phyloP scores from a whole-genome alignment of 2,113 vertebrate genomes.

The Centrocercus urophasianus region DNA sequence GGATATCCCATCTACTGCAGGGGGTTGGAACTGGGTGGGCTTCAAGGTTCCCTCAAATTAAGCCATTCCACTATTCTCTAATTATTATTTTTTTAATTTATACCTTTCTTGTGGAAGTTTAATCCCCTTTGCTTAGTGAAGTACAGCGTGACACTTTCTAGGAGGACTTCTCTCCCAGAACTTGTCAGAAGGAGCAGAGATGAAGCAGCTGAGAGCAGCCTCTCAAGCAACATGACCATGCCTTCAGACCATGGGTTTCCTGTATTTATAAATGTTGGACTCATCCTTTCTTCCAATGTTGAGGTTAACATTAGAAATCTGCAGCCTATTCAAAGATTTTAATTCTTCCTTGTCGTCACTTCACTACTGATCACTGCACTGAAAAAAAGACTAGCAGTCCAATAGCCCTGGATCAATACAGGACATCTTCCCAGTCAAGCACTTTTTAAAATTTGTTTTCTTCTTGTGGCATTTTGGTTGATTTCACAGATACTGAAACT shows the following conservation, averaged over 20 bases:
- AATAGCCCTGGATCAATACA: neutral
- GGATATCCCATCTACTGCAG: too few species aligned
- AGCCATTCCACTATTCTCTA: too few species aligned
- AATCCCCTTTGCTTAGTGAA: neutral
- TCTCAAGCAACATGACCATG: neutral
- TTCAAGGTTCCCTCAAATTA: too few species aligned
- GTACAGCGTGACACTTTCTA: neutral
- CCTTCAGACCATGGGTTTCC: neutral
- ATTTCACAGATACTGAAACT: conserved; percentile 29
- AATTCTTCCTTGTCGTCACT: neutral
- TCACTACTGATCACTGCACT: neutral
- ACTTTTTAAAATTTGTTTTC: neutral
- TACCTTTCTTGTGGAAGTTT: neutral
- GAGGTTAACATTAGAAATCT: neutral
- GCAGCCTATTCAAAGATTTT: neutral
- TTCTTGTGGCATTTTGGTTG: neutral
- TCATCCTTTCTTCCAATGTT: neutral
- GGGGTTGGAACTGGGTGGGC: too few species aligned
- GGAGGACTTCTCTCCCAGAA: neutral
- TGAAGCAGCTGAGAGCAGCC: neutral
- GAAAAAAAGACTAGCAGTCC: neutral
- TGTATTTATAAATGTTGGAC: neutral
- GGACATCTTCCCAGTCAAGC: neutral
- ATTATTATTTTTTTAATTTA: too few species aligned
- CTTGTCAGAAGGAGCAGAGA: neutral